These are phyloP conservation scores for Andrena bucephala DNA, from an alignment of 2,888 invertebrate genomes.

Conservation along the genomic window DNA sequence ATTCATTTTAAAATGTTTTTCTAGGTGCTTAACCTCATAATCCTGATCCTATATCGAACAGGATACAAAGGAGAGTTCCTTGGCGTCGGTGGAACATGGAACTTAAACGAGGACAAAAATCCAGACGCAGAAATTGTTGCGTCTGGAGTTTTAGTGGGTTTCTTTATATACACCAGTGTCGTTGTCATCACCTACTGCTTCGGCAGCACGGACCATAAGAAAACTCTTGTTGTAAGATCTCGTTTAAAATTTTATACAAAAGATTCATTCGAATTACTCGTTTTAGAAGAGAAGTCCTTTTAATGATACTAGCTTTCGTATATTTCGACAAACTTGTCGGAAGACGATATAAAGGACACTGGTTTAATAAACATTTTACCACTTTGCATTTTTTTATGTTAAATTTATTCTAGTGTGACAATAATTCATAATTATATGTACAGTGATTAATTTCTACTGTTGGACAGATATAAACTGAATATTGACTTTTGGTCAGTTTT, in stretches of 20 bases:
- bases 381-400: too few species aligned
- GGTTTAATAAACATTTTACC: too few species aligned
- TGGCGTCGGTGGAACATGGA: constrained; percentile 96
- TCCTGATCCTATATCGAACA: constrained; percentile 92
- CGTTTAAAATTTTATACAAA: neutral
- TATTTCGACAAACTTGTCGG: too few species aligned
- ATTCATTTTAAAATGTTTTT: constrained; percentile 23
- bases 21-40: constrained; percentile 93
- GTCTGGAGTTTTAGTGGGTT: constrained; percentile 94
- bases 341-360: too few species aligned
- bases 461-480: neutral
- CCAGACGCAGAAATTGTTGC: constrained; percentile 95
- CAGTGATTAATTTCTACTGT: too few species aligned
- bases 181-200: constrained; percentile 92
- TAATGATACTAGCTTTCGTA: neutral
- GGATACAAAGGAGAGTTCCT: constrained; percentile 94
- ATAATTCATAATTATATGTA: too few species aligned
- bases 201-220: constrained; percentile 92
- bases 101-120: constrained; percentile 94
- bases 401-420: too few species aligned
- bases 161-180: constrained; percentile 93
- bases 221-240: constrained; percentile 86
- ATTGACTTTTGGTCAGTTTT: neutral
- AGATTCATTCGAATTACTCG: neutral
- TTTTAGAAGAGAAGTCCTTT: neutral